A percentile compares a stretch with the other conserved stretches of the same genome.
phyloP scores from a whole-genome alignment of 2,797 vertebrate species.

The Thamnophis elegans region DNA sequence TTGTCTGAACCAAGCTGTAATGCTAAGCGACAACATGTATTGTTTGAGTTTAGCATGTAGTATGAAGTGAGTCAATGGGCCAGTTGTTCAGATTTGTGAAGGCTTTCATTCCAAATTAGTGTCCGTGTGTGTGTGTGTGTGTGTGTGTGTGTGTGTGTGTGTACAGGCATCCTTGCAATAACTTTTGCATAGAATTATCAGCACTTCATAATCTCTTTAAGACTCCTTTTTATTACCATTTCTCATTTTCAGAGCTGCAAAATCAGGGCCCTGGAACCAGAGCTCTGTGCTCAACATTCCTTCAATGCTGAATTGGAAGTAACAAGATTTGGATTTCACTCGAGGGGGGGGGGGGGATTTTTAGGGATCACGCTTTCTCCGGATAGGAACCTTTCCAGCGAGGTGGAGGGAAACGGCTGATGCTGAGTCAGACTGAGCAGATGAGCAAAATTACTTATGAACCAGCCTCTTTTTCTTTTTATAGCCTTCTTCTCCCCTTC shows the following conservation, averaged over 20 bases:
- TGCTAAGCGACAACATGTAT: background rate
- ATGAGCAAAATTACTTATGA: background rate
- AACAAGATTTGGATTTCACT: background rate
- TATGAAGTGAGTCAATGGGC: background rate
- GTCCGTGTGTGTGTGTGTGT: too few relatives aligned
- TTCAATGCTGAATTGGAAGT: background rate
- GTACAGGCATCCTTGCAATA: background rate
- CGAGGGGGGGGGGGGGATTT: fast-evolving
- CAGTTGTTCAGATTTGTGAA: background rate
- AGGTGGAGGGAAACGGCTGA: background rate
- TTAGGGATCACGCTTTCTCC: background rate
- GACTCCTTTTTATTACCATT: background rate
- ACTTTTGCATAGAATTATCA: background rate
- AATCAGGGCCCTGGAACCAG: background rate
- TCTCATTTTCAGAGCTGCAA: background rate
- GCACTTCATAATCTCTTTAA: background rate
- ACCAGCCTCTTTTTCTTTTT: slow-evolving; percentile 2
- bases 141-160: too few relatives aligned
- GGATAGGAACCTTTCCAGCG: background rate
- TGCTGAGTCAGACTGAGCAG: slow-evolving; percentile 16
- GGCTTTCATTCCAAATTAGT: background rate
- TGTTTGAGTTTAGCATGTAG: background rate
- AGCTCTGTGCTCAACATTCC: background rate
- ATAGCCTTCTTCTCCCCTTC: background rate
- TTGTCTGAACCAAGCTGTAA: background rate